Base-by-base conservation (phyloP, 1,140 invertebrate species). In the Plodia interpunctella region DNA sequence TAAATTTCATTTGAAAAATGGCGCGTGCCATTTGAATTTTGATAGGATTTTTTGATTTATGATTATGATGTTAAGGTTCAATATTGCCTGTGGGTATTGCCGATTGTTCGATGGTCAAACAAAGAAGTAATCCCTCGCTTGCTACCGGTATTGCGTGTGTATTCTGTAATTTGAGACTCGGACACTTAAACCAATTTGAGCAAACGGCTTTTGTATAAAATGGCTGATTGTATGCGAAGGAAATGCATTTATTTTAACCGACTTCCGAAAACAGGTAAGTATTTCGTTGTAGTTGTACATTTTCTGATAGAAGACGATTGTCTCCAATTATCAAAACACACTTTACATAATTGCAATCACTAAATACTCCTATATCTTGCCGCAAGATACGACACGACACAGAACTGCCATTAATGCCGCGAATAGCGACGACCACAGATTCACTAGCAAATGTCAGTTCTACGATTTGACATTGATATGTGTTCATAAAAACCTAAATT, bases 1-100 rank as follows among this genome's bases (percentile, higher is more conserved):
- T 55, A 32, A 55, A 60, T 49, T 57, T 60, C 55, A 53, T 60
- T 59, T 60, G 59, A 60, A 60, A 60, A 60, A 60, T 60, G 59
- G 50, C 59, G 59, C 59, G 59, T 60, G 59, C 59, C 54, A 20
- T 25, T 25, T 28, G n/a, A 15, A 15, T 38, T 49, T 57, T 50
- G 21, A n/a, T 8, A n/a, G 13, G 10, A 25, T 49, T 57, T 57
- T 28, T 1, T 15, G 11, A 15, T 30, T 19, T 28, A 57, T 51
- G 8, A 13, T n/a, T 19, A 17, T 30, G 0, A 9, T 6, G 8
- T 11, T 51, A 57, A 11, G 18, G 56, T 50, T 51, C 11, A 30
- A 30, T 30, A 25, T 57, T 13, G 6, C 15, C 3, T 50, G 19
- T n/a, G 10, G 44, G 13, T 18, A 18, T 9, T 30, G 6, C 10